Base-by-base conservation (phyloP, 2,797 vertebrate genomes). In the Antennarius maculatus region DNA sequence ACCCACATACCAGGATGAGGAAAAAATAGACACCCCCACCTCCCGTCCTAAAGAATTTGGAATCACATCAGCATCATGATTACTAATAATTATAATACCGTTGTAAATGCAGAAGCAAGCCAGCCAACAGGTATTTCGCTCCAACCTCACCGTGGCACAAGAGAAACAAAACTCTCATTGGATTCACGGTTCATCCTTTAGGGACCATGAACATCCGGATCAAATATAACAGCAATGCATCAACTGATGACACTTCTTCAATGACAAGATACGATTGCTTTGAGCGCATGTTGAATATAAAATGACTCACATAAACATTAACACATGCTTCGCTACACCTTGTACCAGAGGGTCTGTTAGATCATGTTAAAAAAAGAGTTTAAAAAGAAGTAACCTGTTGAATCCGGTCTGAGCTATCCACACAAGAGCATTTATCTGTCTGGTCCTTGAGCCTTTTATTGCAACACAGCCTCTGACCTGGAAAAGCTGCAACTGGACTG, bases 401-500 rank as follows among this genome's bases (percentile, higher is more conserved):
- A 46, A 41, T 57, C 48, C 55, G 11, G 49, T 45, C 50, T 65
- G 65, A 55, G 11, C 47, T n/a, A 9, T 47, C 39, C 49, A 5
- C 1, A 47, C 34, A 48, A n/a, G 48, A n/a, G 15, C 34, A 1
- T 54, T 71, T 73, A 74, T 73, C 37, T 34, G 39, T 54, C 1
- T 29, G 49, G 29, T 59, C 71, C 58, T 71, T 69, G 67, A 72
- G 61, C 68, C 13, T 45, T 41, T 34, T 23, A 43, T 63, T 65
- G 61, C 57, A 54, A 54, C 23, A 51, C 54, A 31, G 39, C 41
- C 47, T 47, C 41, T 16, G 28, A 58, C 62, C 49, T 41, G 56
- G 47, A 58, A 41, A 60, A 43, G 67, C 48, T 65, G 64, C 71
- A 62, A 15, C 80, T 65, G 71, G 79, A 81, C 74, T 55, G 55